phyloP scores from a whole-genome alignment of 2,888 invertebrate genomes.

The Exocentrus adspersus region DNA sequence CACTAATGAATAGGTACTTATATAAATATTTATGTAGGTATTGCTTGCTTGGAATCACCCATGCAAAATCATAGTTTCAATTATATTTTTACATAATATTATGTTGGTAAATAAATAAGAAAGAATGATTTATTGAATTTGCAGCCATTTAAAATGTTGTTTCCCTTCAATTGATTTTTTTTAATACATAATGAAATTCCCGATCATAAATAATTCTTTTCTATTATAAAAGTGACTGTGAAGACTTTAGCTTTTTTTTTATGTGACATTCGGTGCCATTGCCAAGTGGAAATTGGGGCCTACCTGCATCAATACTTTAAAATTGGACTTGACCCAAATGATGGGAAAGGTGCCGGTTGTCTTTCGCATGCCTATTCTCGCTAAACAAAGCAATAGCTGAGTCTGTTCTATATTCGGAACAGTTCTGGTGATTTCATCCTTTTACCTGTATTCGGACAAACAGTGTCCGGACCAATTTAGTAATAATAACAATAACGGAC shows the following conservation, averaged over 20 bases:
- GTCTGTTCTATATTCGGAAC: not conserved
- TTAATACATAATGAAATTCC: too few species aligned
- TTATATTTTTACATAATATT: too few species aligned
- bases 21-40: too few species aligned
- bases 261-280: not conserved
- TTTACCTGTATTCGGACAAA: not conserved
- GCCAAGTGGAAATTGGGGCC: not conserved
- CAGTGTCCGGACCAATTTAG: not conserved
- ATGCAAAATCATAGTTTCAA: too few species aligned
- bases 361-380: slow-evolving; percentile 21
- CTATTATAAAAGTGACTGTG: too few species aligned
- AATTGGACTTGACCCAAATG: slow-evolving; percentile 40
- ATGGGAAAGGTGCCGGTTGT: slow-evolving; percentile 25
- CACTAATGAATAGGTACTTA: too few species aligned
- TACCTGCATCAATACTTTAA: slow-evolving; percentile 6
- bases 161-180: too few species aligned
- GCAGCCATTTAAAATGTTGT: too few species aligned
- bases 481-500: not conserved
- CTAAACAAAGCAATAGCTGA: not conserved
- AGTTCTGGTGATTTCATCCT: not conserved
- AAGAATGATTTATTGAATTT: too few species aligned
- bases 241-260: not conserved
- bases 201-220: too few species aligned
- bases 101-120: too few species aligned
- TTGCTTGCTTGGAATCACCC: too few species aligned